Evolutionary conservation across 2,797 vertebrate genomes (phyloP), one percentile per base, ranked within the genome.

Genomic region (Steatocranus sp.): DNA sequence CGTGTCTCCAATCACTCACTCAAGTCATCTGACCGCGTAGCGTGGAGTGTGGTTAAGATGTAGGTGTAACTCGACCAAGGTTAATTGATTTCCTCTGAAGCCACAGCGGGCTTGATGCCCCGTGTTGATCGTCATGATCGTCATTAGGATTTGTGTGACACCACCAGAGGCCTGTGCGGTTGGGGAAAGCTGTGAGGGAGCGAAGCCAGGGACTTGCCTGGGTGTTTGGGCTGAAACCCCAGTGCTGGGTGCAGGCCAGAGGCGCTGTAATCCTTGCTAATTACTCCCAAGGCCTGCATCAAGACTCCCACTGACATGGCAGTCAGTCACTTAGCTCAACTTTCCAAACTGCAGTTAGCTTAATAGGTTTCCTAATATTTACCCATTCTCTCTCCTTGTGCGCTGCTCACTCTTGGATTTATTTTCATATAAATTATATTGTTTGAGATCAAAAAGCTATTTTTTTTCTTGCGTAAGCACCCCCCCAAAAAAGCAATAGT

Each of bases 211-310:
- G 90, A 86, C 91, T 94, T 66, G 86, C 83, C 83, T 92, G 84
- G 87, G 91, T 88, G 90, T 95, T 94, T 93, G 93, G 94, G 92
- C 91, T 94, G 91, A 86, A 89, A 86, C 88, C 88, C 87, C 82
- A 83, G 83, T 66, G 92, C 91, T 94, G 93, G 90, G 91, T 68
- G 70, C 51, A 12, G 92, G 92, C 94, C 95, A 94, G 92, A 78
- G 61, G 78, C 91, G 85, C 88, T 90, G 90, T 95, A 96, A 96
- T 95, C 93, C 93, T 78, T 86, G 90, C 91, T 96, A 96, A 96
- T 96, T 94, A 94, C 89, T 95, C 94, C 94, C 92, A 87, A 91
- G 91, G 92, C 93, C 91, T 88, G 73, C 88, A 91, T 95, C 84
- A 91, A 92, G 88, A 85, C 85, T 93, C 81, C 86, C 87, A 88